A percentile compares a stretch with the other conserved stretches of the same genome.
Evolutionary conservation across 2,113 vertebrate species (phyloP).

Genomic region (zebrafish (Danio rerio)): GRCz12tu NC_133191.1:7439001-7439500

Average conservation of each 20-base stretch:
- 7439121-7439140: conserved; percentile 70
- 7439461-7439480: background rate
- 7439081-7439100: conserved; percentile 39
- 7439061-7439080: conserved; percentile 36
- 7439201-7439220: conserved; percentile 24
- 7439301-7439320: conserved; percentile 16
- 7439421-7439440: conserved; percentile 24
- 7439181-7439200: conserved; percentile 63
- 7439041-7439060: conserved; percentile 52
- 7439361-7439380: conserved; percentile 34
- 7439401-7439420: conserved; percentile 46
- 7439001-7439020: conserved; percentile 39
- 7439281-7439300: conserved; percentile 9
- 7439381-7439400: conserved; percentile 42
- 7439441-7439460: too few relatives aligned
- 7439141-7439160: conserved; percentile 72
- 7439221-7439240: background rate
- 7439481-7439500: background rate
- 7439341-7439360: conserved; percentile 25
- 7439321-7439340: conserved; percentile 50
- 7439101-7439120: conserved; percentile 67
- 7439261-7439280: background rate
- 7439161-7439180: conserved; percentile 73
- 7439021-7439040: conserved; percentile 58
- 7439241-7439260: background rate